Evolutionary conservation across 2,888 invertebrate genomes (phyloP), one percentile per base, ranked within the genome.

Genomic region (Aspidiotus destructor): DNA sequence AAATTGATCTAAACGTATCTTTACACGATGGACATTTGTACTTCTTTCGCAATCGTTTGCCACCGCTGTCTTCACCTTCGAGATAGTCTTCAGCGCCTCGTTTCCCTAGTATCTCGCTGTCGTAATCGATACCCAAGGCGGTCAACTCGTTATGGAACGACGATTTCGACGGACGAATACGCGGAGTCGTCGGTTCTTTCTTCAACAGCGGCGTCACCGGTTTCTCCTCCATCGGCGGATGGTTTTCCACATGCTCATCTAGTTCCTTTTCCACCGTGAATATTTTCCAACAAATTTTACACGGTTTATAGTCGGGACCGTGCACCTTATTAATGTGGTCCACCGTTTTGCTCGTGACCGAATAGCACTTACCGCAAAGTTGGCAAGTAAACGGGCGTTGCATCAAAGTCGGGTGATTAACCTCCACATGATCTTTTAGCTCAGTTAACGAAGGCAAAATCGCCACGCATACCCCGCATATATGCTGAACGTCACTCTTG

Each of bases 251-350:
- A 72, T 83, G 83, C 62, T 76, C 74, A 64, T 79, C 77, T n/a
- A 82, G 75, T 57, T 81, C 79, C 6, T 77, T 76, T 71, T 81
- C 81, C 7, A 78, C 78, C 7, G 80, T 80, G 72, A 83, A 83
- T n/a, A 83, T 81, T 55, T 81, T 81, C 63, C 83, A 76, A 72
- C 84, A 84, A n/a, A 80, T 79, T 75, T 81, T 82, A 71, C 84
- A 84, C 1, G 82, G 81, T 55, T 79, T 78, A 71, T 82, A 83
- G 41, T 81, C 81, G 61, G 81, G 78, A 0, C 83, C 83, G 73
- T 84, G 84, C 41, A 81, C 81, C 71, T 82, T 83, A 71, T 82
- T 81, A 54, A 83, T 77, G 72, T 84, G 84, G 73, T 83, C 83
- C 70, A 81, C 81, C 0, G 83, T 81, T 72, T 83, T 83, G 80